These are phyloP conservation scores for Pyrgus malvae DNA, from an alignment of 2,888 invertebrate genomes.

Conservation along the genomic window DNA sequence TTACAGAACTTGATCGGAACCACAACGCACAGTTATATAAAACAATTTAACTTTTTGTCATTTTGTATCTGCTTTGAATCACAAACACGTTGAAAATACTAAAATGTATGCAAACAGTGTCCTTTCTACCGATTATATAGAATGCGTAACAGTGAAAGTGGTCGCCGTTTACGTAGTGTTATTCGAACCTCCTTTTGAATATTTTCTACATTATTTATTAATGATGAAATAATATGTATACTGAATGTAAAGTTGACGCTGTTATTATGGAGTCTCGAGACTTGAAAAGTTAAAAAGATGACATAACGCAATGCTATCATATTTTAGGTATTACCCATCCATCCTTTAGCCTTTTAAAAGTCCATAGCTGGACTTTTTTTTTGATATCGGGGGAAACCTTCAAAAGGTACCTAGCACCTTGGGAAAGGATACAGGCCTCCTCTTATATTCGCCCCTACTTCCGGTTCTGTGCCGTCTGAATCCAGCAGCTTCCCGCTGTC, in stretches of 20 bases:
- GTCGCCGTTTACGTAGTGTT: slow-evolving; percentile 17
- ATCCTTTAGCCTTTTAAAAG: too few relatives aligned
- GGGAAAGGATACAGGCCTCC: too few relatives aligned
- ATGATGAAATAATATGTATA: not conserved
- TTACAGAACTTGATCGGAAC: not conserved
- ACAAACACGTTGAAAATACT: slow-evolving; percentile 19
- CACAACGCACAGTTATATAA: slow-evolving; percentile 4
- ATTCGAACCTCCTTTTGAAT: slow-evolving; percentile 16
- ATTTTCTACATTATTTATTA: slow-evolving; percentile 11
- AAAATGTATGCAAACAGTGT: slow-evolving; percentile 27
- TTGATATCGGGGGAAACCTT: too few relatives aligned
- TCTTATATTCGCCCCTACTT: too few relatives aligned
- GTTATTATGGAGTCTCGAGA: not conserved
- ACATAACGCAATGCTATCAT: too few relatives aligned
- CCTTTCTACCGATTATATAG: slow-evolving; percentile 25
- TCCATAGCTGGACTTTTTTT: too few relatives aligned
- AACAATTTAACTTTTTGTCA: slow-evolving; percentile 16
- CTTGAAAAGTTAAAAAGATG: not conserved
- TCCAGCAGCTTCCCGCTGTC: too few relatives aligned
- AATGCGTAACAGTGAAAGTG: slow-evolving; percentile 28
- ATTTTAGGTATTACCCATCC: too few relatives aligned
- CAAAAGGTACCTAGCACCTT: too few relatives aligned
- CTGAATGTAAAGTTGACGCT: not conserved
- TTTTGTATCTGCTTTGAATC: slow-evolving; percentile 15
- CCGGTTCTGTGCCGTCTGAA: too few relatives aligned